Base-by-base conservation (phyloP, 2,797 vertebrate species). In the Craterocephalus amniculus region DNA sequence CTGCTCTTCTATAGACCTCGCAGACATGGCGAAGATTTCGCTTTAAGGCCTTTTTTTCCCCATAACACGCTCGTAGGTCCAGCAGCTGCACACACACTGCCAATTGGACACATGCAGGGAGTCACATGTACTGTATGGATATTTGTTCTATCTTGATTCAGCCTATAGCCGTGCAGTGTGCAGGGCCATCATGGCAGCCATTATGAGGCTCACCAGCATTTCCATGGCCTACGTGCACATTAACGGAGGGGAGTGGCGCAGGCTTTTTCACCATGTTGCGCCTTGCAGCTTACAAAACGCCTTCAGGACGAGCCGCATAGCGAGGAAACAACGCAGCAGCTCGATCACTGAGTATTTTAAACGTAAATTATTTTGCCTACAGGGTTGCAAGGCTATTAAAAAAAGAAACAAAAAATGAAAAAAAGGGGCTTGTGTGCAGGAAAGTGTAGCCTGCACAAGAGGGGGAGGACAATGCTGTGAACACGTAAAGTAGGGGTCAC, bases 171-270 rank as follows among this genome's bases (percentile, higher is more conserved):
- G 74, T 65, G 78, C 85, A 83, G 83, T 12, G 72, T 10, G 81
- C 72, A 69, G 67, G 86, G 58, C 85, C 90, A 90, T 83, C 86
- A 82, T 90, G 91, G 90, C 92, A 86, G 92, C 92, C 91, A 92
- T 91, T 87, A 86, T 87, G 86, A 89, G 87, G 75, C 90, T 91
- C 86, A 88, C 85, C 86, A 89, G 81, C 89, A 82, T 80, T 80
- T 80, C 84, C 79, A 82, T 80, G 88, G 88, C 87, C 89, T 91
- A 87, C 90, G 89, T 91, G 91, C 87, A 81, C 85, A 65, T 67
- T 67, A 78, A 83, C 72, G 74, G 83, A 69, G 87, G 90, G 90
- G 87, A 91, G 91, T 89, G 92, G 91, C 89, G 85, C 88, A 70
- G 76, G 71, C 69, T 84, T 55, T 32, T 38, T 64, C 70, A 78